Percentiles rank a stretch among this genome's conserved stretches.
Conservation (phyloP, 2,797 vertebrate species). For the Gambelia wislizenii region DNA sequence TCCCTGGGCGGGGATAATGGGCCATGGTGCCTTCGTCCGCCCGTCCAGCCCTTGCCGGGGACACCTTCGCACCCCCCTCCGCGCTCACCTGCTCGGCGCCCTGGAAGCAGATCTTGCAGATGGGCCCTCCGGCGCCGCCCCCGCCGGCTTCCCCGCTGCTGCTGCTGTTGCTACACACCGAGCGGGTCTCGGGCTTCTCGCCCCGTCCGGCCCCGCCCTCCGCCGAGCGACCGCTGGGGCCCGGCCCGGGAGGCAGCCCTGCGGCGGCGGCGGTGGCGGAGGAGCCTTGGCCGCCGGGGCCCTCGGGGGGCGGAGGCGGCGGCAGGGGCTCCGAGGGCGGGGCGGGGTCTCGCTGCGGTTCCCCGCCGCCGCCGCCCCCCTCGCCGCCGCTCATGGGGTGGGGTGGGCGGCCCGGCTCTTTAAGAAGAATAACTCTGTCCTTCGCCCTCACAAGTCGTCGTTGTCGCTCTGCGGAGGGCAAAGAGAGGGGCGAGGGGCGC, state of each 20-base stretch:
- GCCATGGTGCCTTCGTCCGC: not conserved
- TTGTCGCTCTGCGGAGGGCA: not conserved
- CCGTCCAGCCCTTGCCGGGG: not conserved
- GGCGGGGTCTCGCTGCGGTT: constrained; percentile 56
- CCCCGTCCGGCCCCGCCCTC: constrained; percentile 50
- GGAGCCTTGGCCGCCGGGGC: constrained; percentile 33
- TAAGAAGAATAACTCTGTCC: not conserved
- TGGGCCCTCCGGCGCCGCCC: constrained; percentile 88
- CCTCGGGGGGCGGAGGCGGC: constrained; percentile 42
- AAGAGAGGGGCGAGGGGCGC: not conserved
- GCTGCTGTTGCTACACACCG: constrained; percentile 85
- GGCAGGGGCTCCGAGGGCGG: constrained; percentile 20
- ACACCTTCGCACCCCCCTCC: not conserved
- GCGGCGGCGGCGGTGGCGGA: constrained; percentile 3
- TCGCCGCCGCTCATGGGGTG: constrained; percentile 18
- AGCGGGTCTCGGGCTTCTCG: constrained; percentile 80
- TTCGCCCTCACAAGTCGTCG: not conserved
- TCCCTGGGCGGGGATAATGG: not conserved
- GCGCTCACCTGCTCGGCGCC: constrained; percentile 88
- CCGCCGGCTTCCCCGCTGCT: constrained; percentile 78
- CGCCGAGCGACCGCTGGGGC: constrained; percentile 36
- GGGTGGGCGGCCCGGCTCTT: not conserved
- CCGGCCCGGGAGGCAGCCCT: constrained; percentile 41
- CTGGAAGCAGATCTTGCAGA: constrained; percentile 95
- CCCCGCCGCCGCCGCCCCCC: constrained; percentile 36